These are phyloP conservation scores for Sepiola atlantica DNA, from an alignment of 2,888 invertebrate species.

Conservation along the genomic window DNA sequence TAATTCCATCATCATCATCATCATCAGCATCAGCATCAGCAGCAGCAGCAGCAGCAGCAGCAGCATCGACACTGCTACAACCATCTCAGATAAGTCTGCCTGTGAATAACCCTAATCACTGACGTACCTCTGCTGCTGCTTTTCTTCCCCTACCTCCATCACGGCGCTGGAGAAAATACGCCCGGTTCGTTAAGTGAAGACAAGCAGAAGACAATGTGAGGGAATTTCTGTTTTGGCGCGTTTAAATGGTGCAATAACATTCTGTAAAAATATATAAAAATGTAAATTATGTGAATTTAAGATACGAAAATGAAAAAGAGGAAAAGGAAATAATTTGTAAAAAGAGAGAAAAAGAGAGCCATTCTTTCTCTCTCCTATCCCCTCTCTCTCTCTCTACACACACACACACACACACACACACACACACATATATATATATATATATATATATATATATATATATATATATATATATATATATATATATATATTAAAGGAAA, in stretches of 20 bases:
- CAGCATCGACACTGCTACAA: too few relatives aligned
- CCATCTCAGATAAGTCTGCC: too few relatives aligned
- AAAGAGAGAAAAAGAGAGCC: not conserved
- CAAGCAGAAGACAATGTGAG: not conserved
- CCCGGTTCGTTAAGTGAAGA: not conserved
- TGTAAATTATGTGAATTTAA: not conserved
- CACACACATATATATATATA: too few relatives aligned
- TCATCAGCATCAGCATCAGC: not conserved
- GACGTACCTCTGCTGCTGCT: too few relatives aligned
- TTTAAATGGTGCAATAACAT: not conserved
- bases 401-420: too few relatives aligned
- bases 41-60: not conserved
- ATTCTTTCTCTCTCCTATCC: too few relatives aligned
- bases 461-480: too few relatives aligned
- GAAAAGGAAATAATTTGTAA: not conserved
- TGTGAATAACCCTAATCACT: too few relatives aligned
- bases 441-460: too few relatives aligned
- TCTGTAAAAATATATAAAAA: not conserved
- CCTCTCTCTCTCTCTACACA: too few relatives aligned
- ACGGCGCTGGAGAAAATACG: not conserved
- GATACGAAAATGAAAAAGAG: not conserved
- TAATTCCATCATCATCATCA: not conserved
- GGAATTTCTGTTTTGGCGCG: not conserved
- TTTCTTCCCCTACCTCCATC: too few relatives aligned
- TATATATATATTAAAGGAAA: too few relatives aligned